Evolutionary conservation across 2,797 vertebrate species (phyloP).

Genomic region (Tapera naevia): DNA sequence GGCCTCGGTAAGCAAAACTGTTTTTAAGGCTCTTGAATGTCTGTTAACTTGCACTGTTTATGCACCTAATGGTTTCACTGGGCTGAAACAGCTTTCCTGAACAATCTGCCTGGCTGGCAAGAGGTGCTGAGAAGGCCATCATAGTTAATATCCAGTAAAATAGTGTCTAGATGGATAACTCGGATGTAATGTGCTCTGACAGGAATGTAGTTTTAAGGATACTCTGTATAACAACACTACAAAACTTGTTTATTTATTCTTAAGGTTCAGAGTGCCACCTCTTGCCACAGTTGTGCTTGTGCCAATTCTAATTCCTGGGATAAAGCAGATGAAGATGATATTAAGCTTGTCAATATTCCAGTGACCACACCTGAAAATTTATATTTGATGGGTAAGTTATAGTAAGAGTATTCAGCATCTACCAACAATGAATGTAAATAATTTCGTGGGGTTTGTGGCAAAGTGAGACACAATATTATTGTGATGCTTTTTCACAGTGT

Average conservation of each 20-base stretch:
- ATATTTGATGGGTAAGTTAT: conserved; percentile 91
- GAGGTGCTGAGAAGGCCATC: background rate
- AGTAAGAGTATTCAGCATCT: background rate
- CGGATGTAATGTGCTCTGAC: background rate
- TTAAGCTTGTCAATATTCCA: conserved; percentile 88
- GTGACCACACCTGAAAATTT: conserved; percentile 96
- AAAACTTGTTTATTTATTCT: background rate
- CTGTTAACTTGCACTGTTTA: background rate
- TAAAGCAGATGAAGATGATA: conserved; percentile 82
- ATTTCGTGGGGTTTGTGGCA: background rate
- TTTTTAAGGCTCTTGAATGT: background rate
- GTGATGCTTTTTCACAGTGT: background rate
- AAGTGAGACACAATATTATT: background rate
- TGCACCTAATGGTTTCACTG: background rate
- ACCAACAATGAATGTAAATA: background rate
- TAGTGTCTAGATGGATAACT: background rate
- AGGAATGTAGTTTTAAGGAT: background rate
- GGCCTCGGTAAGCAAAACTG: conserved; percentile 83
- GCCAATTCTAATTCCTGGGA: conserved; percentile 90
- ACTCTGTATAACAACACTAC: background rate
- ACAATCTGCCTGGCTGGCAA: background rate
- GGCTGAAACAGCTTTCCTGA: background rate
- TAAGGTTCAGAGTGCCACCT: conserved; percentile 90
- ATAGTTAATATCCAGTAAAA: background rate
- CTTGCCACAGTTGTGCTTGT: conserved; percentile 90